Conservation (phyloP, 2,797 vertebrate species). For the Oreochromis grahami region DNA sequence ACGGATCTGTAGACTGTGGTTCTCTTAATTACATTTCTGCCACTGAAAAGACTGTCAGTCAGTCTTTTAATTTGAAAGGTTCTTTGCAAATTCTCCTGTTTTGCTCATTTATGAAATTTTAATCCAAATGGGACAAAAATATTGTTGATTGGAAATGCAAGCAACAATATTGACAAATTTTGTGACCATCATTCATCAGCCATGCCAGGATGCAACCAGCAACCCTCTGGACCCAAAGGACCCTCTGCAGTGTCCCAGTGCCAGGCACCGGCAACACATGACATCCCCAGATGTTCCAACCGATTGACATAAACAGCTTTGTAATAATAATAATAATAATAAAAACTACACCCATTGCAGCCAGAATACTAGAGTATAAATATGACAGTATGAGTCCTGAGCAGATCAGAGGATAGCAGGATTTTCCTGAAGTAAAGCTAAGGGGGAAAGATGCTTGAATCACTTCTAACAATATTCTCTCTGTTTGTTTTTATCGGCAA, state of each 20-base stretch:
- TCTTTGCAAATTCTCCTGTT: too few relatives aligned
- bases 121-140: not conserved
- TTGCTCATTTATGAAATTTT: not conserved
- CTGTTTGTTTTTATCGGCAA: not conserved
- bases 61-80: not conserved
- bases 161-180: not conserved
- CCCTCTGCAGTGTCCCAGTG: not conserved
- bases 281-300: not conserved
- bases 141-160: fast-evolving
- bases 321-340: not conserved
- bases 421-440: not conserved
- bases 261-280: fast-evolving
- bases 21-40: not conserved
- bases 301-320: not conserved
- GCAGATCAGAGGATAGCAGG: not conserved
- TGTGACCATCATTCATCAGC: not conserved
- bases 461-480: not conserved
- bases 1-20: not conserved
- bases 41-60: not conserved
- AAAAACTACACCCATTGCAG: fast-evolving
- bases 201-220: not conserved
- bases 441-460: not conserved
- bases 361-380: not conserved
- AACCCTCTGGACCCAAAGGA: not conserved
- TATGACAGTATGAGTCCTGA: not conserved